These are phyloP conservation scores for Ammodramus savannarum DNA, from an alignment of 2,113 vertebrate species.

Conservation along the genomic window DNA sequence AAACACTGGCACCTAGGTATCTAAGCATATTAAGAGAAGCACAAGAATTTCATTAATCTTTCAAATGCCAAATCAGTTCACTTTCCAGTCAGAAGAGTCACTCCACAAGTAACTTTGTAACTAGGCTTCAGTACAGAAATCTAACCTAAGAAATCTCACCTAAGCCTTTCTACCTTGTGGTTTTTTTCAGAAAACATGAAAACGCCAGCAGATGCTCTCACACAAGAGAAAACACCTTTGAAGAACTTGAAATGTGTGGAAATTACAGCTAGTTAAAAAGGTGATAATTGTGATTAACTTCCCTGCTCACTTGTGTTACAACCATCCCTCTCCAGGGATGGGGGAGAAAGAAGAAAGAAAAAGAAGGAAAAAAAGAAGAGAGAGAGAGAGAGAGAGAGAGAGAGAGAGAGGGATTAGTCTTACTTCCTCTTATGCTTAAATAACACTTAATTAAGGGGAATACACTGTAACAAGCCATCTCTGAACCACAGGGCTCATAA, in stretches of 20 bases:
- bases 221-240: neutral
- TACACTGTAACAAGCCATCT: neutral
- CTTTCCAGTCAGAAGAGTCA: neutral
- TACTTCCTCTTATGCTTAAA: neutral
- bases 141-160: neutral
- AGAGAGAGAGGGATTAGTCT: neutral
- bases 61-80: neutral
- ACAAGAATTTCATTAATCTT: neutral
- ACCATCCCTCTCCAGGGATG: neutral
- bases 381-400: too few relatives aligned
- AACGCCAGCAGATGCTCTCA: neutral
- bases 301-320: fast-evolving
- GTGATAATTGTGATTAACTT: neutral
- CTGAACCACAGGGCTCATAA: neutral
- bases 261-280: neutral
- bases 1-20: neutral
- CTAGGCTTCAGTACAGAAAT: neutral
- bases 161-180: neutral
- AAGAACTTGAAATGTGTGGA: neutral
- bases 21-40: neutral
- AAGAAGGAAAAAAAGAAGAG: neutral
- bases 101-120: neutral
- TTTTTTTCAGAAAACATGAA: neutral
- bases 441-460: neutral
- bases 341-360: too few relatives aligned